phyloP scores from a whole-genome alignment of 1,140 invertebrate species.

The Lepidurus packardi region DNA sequence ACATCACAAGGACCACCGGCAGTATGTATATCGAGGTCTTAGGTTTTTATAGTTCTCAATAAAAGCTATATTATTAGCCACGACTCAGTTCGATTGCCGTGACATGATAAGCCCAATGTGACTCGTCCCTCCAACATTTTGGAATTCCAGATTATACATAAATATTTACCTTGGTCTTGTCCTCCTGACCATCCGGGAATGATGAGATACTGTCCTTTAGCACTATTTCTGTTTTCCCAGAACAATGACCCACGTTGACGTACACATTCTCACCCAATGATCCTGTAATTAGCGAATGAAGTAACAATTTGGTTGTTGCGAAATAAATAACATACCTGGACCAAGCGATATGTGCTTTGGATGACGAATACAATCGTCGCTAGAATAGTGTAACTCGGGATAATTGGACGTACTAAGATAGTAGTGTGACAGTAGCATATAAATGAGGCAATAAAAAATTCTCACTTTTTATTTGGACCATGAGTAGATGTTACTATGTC shows the following conservation, averaged over 20 bases:
- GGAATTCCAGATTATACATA: background rate
- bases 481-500: too few relatives aligned
- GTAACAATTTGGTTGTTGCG: background rate
- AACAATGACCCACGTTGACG: background rate
- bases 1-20: background rate
- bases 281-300: background rate
- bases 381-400: background rate
- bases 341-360: background rate
- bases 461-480: too few relatives aligned
- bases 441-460: too few relatives aligned
- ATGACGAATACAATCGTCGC: background rate
- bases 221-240: background rate
- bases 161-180: background rate
- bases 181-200: background rate
- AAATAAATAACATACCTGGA: background rate
- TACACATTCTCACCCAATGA: background rate
- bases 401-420: background rate
- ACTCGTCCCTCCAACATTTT: background rate
- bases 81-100: background rate
- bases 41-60: background rate
- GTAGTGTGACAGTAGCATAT: too few relatives aligned
- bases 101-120: background rate
- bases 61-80: background rate
- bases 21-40: background rate
- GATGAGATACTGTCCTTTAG: background rate